phyloP scores from a whole-genome alignment of 2,888 invertebrate species.

The Smittia sp. region DNA sequence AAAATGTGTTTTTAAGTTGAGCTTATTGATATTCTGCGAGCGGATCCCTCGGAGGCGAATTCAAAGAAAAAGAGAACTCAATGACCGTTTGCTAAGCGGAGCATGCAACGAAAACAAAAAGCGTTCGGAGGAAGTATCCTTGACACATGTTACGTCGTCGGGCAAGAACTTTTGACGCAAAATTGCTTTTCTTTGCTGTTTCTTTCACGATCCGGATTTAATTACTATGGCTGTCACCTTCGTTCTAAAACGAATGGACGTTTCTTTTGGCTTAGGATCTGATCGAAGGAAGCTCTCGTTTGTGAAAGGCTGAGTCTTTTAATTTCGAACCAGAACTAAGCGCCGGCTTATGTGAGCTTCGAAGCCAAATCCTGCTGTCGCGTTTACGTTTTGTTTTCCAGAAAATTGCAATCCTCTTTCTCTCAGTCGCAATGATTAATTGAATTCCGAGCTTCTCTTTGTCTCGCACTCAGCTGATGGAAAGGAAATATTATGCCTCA shows the following conservation, averaged over 20 bases:
- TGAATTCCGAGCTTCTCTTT: background rate
- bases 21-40: constrained; percentile 8
- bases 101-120: background rate
- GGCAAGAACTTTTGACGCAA: background rate
- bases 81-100: background rate
- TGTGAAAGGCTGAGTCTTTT: background rate
- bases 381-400: too few species aligned
- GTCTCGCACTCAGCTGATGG: constrained; percentile 22
- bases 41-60: background rate
- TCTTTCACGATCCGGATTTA: too few species aligned
- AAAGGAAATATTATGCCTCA: constrained; percentile 6
- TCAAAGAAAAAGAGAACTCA: background rate
- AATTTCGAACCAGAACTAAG: too few species aligned
- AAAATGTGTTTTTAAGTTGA: background rate
- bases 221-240: too few species aligned
- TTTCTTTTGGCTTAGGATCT: too few species aligned
- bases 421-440: background rate
- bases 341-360: background rate
- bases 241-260: too few species aligned
- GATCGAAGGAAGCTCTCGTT: too few species aligned
- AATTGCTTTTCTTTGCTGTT: background rate
- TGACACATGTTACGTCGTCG: background rate
- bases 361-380: background rate
- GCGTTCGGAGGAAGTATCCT: background rate
- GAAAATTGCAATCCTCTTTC: background rate